Evolutionary conservation across 2,113 vertebrate genomes (phyloP), one percentile per base, ranked within the genome.

Genomic region (Excalfactoria chinensis): DNA sequence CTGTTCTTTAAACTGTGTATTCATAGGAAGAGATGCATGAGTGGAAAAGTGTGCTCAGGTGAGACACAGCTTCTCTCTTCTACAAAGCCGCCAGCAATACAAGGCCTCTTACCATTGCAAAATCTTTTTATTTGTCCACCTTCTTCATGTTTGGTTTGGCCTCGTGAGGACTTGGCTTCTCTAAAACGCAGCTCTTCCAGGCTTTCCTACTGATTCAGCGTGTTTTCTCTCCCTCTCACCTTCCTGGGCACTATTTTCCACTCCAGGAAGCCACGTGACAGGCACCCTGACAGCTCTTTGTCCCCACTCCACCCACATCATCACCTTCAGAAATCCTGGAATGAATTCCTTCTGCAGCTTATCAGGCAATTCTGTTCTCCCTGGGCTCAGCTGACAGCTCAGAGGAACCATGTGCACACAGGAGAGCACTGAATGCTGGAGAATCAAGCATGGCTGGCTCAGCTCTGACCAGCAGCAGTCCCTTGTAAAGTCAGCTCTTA

Each of bases 111-210:
- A 17, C 37, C 37, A 1, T 10, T 9, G 30, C 63, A 46, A 40
- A 63, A 63, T 25, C 25, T 19, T 40, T 34, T 21, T 21, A 15
- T 59, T 53, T 9, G 15, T 37, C 21, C n/a, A 14, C 7, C 7
- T 0, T 26, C 35, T 4, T 11, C 9, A 1, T 0, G 5, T 20
- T 64, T 9, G 32, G 11, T 67, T 21, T 7, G 67, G 70, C 74
- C 32, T 2, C 2, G 0, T 0, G 3, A 56, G 40, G 23, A 30
- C 4, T 0, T 9, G 73, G 18, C 37, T 26, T 21, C 48, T 12
- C 66, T 3, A 18, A 44, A 72, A n/a, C 34, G 30, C 6, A 3
- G 48, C 58, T 25, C 25, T 6, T 0, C 53, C 1, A 2, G 21
- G 13, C 64, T 56, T 25, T n/a, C 13, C 88, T 7, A 4, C 59